A percentile compares a stretch with the other conserved stretches of the same genome.
phyloP scores from a whole-genome alignment of 2,888 invertebrate genomes.

The Limnephilus marmoratus region DNA sequence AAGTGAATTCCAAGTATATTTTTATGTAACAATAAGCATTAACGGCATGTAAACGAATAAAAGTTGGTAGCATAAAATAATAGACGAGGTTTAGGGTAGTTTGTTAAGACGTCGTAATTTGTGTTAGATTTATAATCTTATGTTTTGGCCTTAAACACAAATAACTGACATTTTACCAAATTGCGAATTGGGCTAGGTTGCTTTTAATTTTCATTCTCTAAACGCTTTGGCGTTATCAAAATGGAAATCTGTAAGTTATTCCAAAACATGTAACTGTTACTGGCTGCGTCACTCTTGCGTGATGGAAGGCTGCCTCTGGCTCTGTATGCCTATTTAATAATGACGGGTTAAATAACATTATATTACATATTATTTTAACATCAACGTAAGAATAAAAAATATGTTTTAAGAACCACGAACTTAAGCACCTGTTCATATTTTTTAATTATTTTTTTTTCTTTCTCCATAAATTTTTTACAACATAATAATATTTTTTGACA shows the following conservation, averaged over 20 bases:
- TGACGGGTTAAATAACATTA: not conserved
- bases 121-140: not conserved
- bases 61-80: not conserved
- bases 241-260: conserved; percentile 43
- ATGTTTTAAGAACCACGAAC: not conserved
- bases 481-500: too few species aligned
- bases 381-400: not conserved
- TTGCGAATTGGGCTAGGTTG: conserved; percentile 8
- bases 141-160: not conserved
- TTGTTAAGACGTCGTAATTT: not conserved
- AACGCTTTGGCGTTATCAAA: conserved; percentile 49
- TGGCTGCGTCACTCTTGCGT: conserved; percentile 13
- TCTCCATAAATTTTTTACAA: too few species aligned
- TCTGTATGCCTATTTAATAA: not conserved
- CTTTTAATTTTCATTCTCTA: conserved; percentile 53
- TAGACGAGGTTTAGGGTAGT: not conserved
- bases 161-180: not conserved
- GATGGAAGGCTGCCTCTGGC: conserved; percentile 5
- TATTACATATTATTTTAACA: not conserved
- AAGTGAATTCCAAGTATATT: not conserved
- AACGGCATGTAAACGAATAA: not conserved
- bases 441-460: too few species aligned
- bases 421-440: not conserved
- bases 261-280: conserved; percentile 31
- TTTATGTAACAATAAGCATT: not conserved